A percentile compares a stretch with the other conserved stretches of the same genome.
These are phyloP conservation scores for Staurois parvus DNA, from an alignment of 2,797 vertebrate species.

Conservation along the genomic window DNA sequence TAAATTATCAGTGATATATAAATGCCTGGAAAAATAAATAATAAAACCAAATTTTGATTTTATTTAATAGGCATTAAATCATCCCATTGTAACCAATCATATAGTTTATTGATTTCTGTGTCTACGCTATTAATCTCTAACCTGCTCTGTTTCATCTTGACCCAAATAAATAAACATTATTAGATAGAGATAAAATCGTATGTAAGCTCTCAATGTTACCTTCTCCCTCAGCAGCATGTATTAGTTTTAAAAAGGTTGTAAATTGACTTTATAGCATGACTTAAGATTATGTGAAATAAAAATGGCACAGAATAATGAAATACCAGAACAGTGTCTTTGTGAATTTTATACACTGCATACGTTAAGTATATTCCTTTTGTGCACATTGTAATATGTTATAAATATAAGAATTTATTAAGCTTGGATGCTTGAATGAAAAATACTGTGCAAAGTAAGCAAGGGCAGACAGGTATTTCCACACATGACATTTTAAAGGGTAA, in stretches of 20 bases:
- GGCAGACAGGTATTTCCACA: too few relatives aligned
- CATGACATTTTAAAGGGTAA: too few relatives aligned
- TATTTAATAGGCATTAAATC: slow-evolving; percentile 78
- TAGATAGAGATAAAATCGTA: neutral
- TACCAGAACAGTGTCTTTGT: too few relatives aligned
- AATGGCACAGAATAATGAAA: too few relatives aligned
- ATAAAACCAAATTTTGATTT: slow-evolving; percentile 78
- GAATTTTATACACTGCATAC: too few relatives aligned
- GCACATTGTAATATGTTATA: too few relatives aligned
- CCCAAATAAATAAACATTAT: slow-evolving; percentile 10
- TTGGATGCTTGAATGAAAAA: too few relatives aligned
- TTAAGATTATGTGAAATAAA: neutral
- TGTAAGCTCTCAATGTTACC: neutral
- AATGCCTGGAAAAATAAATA: slow-evolving; percentile 64
- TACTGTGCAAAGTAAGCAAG: too few relatives aligned
- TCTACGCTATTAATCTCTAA: slow-evolving; percentile 75
- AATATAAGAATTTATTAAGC: too few relatives aligned
- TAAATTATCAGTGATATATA: too few relatives aligned
- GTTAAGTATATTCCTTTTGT: too few relatives aligned
- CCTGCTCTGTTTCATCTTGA: slow-evolving; percentile 33
- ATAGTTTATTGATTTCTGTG: slow-evolving; percentile 80
- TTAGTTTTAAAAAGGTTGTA: neutral
- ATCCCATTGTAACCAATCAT: slow-evolving; percentile 77
- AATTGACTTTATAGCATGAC: neutral
- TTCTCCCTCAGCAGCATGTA: neutral